Evolutionary conservation across 2,888 invertebrate species (phyloP).

Genomic region (Panzeria rudis): DNA sequence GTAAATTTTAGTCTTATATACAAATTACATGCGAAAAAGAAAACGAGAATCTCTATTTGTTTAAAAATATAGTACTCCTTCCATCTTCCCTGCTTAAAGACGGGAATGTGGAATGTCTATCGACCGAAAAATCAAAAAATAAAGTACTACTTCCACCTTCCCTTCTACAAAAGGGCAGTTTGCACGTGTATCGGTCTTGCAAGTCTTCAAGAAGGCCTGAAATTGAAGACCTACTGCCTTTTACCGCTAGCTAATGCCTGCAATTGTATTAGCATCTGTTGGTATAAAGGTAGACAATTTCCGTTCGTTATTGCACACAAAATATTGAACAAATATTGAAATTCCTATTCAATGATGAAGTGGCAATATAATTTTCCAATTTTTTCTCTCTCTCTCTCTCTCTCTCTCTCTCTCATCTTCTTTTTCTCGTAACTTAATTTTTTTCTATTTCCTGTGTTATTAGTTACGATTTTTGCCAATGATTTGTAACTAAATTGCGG

Average conservation of each 20-base stretch:
- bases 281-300: conserved; percentile 69
- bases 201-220: too few species aligned
- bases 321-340: conserved; percentile 71
- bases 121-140: too few species aligned
- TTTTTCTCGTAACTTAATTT: conserved; percentile 16
- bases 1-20: too few species aligned
- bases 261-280: conserved; percentile 34
- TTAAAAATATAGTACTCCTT: too few species aligned
- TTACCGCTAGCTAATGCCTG: background rate
- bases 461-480: conserved; percentile 66
- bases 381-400: background rate
- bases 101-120: too few species aligned
- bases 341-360: conserved; percentile 71
- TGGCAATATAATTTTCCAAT: conserved; percentile 68
- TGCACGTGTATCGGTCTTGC: too few species aligned
- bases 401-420: background rate
- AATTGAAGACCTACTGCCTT: too few species aligned
- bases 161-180: too few species aligned
- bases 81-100: too few species aligned
- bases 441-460: conserved; percentile 19
- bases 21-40: too few species aligned
- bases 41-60: too few species aligned
- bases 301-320: conserved; percentile 72
- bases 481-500: conserved; percentile 69
- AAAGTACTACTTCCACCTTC: too few species aligned